Evolutionary conservation across 2,888 invertebrate genomes (phyloP), one percentile per base, ranked within the genome.

Genomic region (Lithodes maja): DNA sequence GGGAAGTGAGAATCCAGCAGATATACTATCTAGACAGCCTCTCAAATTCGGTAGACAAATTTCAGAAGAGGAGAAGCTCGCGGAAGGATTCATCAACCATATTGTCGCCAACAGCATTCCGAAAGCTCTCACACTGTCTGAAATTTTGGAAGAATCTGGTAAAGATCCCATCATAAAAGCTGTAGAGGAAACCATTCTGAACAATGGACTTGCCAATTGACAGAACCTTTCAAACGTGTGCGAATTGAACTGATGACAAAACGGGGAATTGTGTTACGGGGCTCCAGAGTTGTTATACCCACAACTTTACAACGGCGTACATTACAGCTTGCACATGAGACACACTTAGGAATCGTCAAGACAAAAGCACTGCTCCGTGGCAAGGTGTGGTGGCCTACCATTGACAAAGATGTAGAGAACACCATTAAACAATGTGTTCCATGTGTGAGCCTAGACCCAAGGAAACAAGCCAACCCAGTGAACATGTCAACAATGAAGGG

Each of bases 11-110:
- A 84, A 84, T 15, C 84, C 84, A 3, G 17, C 54, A 1, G 84
- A 84, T 12, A 17, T 84, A 84, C 74, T 84, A 75, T 84, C 74
- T 55, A 71, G 84, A 71, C 74, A 84, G 54, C 84, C 74, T 1
- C 52, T 84, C 7, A 5, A 5, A 7, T 61, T 61, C 61, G 61
- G 12, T 61, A 12, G 61, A 7, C 61, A 61, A 61, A 61, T 61
- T 12, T 61, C 61, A 7, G 61, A 61, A 33, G 33, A 33, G 33
- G 33, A 33, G 33, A 33, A 33, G 33, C 33, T 33, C 33, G 33
- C 33, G 33, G 53, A 82, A 68, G 82, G 82, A n/a, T 82, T 82
- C 54, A 5, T 82, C n/a, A 82, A 82, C 61, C 82, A 54, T n/a
- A 82, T 82, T 61, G 82, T 82, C 54, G 33, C 33, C 33, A 33